phyloP scores from a whole-genome alignment of 1,140 invertebrate genomes.

The Saccostrea echinata region DNA sequence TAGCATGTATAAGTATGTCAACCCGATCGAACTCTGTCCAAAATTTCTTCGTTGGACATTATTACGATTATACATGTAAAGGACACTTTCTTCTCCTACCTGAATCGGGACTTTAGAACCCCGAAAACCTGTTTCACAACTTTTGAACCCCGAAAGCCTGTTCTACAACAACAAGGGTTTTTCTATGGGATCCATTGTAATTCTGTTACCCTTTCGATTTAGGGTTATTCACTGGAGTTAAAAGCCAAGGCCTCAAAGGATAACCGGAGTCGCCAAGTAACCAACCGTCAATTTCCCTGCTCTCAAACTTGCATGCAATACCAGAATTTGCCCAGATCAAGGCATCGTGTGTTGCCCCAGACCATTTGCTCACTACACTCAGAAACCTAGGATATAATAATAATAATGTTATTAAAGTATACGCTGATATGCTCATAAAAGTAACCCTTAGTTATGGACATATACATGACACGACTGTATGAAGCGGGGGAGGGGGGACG shows the following conservation, averaged over 20 bases:
- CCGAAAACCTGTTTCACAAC: slow-evolving; percentile 46
- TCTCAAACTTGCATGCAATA: not conserved
- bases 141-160: slow-evolving; percentile 51
- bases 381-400: slow-evolving; percentile 16
- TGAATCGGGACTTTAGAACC: slow-evolving; percentile 49
- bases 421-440: no score
- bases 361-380: slow-evolving; percentile 49
- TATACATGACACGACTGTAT: no score
- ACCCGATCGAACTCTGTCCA: not conserved
- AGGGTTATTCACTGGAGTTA: slow-evolving; percentile 30
- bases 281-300: not conserved
- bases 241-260: slow-evolving; percentile 43
- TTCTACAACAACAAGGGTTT: slow-evolving; percentile 43
- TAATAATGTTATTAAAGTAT: no score
- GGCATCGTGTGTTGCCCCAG: slow-evolving; percentile 49
- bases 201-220: not conserved
- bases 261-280: slow-evolving; percentile 44
- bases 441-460: no score
- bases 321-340: slow-evolving; percentile 42
- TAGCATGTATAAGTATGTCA: not conserved
- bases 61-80: no score
- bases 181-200: slow-evolving; percentile 44
- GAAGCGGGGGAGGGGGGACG: no score
- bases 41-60: not conserved
- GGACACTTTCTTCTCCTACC: not conserved